Base-by-base conservation (phyloP, 2,113 vertebrate species). In the Hoplias malabaricus region DNA sequence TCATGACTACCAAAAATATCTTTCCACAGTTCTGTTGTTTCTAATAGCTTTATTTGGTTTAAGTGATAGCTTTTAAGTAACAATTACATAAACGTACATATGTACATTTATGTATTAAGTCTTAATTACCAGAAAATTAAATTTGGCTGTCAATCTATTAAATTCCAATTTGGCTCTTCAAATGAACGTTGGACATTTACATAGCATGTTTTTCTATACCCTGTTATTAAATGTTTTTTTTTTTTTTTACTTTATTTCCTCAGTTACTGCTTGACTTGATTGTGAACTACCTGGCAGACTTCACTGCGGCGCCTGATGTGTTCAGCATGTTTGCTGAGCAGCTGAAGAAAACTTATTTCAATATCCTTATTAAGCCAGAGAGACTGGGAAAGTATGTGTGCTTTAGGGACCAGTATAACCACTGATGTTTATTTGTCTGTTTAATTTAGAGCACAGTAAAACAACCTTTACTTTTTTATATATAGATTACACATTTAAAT, bases 341-440 rank as follows among this genome's bases (percentile, higher is more conserved):
- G 86, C 88, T 99, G 80, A 99, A 99, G 88, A 99, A 98, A 85
- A 95, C 94, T 0, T 99, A 98, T 87, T 98, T 94, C 88, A 98
- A 98, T 89, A 93, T 97, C 87, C 96, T 99, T 82, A 98, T 98
- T 83, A 98, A 96, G 76, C 96, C 97, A 0, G 95, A 96, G 83
- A 96, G 95, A 34, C 92, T 99, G 83, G 88, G 94, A 89, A 98
- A 98, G 98, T 99, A 87, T 86, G 97, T 96, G 33, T n/a, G 3
- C 38, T 33, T 33, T 68, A 14, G 50, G 29, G 8, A 50, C 14
- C 38, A 27, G 34, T 42, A 50, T 42, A 16, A 40, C 38, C 23
- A 33, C 9, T 25, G 12, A 7, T 10, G 4, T 14, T 69, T 14
- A 33, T 14, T n/a, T 33, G 23, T 69, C 3, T n/a, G n/a, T n/a